These are phyloP conservation scores for Triops cancriformis DNA, from an alignment of 1,140 invertebrate genomes.

Conservation along the genomic window DNA sequence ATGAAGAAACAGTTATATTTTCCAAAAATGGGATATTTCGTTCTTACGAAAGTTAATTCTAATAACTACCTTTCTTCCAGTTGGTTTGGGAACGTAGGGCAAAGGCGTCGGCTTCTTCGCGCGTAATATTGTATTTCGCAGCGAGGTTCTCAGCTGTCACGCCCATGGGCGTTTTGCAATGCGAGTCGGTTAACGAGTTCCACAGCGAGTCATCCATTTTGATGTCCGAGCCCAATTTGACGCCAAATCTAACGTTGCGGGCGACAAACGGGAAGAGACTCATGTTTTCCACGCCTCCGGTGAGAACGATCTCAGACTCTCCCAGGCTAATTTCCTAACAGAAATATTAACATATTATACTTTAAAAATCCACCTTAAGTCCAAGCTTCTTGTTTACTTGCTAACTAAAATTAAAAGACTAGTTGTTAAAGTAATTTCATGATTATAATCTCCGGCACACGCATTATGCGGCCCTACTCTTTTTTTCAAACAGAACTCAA, in stretches of 20 bases:
- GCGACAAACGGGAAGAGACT: slow-evolving; percentile 85
- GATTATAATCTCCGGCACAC: no score
- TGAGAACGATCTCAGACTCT: slow-evolving; percentile 75
- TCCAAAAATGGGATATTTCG: slow-evolving; percentile 13
- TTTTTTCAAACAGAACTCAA: not conserved
- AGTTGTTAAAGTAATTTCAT: no score
- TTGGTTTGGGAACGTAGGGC: slow-evolving; percentile 71
- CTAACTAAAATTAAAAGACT: no score
- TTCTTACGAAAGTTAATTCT: not conserved
- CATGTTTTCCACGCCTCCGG: slow-evolving; percentile 94
- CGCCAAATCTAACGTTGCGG: slow-evolving; percentile 83
- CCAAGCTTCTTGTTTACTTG: no score
- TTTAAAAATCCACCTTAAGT: no score
- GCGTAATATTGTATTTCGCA: slow-evolving; percentile 73
- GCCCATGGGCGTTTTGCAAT: slow-evolving; percentile 91
- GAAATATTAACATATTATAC: no score
- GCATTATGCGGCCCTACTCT: no score
- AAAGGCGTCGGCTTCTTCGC: slow-evolving; percentile 82
- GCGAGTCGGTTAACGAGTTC: slow-evolving; percentile 79
- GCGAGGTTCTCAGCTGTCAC: slow-evolving; percentile 96
- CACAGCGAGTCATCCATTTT: slow-evolving; percentile 87
- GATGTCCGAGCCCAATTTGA: slow-evolving; percentile 65
- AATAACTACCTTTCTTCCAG: slow-evolving; percentile 61
- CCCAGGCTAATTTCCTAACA: slow-evolving; percentile 75
- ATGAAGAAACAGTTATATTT: slow-evolving; percentile 29